Percentiles rank a stretch among this genome's conserved stretches.
phyloP scores from a whole-genome alignment of 2,113 vertebrate species.

The Taurulus bubalis region DNA sequence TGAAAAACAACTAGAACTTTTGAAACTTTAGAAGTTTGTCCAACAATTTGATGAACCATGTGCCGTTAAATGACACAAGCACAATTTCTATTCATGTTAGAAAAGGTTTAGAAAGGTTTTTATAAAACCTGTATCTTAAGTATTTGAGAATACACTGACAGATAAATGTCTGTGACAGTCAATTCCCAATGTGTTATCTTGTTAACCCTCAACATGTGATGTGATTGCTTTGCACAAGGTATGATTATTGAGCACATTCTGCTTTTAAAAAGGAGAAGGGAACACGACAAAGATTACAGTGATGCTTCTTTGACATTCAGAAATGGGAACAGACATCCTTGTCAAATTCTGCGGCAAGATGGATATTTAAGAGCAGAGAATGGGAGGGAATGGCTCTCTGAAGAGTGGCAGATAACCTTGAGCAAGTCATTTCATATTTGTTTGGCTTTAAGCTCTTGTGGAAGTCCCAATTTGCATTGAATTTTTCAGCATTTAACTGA shows the following conservation, averaged over 20 bases:
- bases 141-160: constrained; percentile 17
- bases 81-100: neutral
- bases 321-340: constrained; percentile 24
- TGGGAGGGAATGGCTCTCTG: constrained; percentile 14
- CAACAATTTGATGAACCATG: neutral
- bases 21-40: neutral
- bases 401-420: constrained; percentile 48
- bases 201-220: neutral
- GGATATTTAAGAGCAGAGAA: constrained; percentile 23
- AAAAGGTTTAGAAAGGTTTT: too few species aligned
- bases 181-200: constrained; percentile 39
- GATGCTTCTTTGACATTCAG: constrained; percentile 25
- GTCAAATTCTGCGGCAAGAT: constrained; percentile 15
- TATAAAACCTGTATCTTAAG: neutral
- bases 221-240: constrained; percentile 1
- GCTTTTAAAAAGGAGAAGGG: constrained; percentile 11
- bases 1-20: neutral
- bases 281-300: constrained; percentile 17
- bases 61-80: neutral
- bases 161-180: constrained; percentile 22
- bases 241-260: neutral
- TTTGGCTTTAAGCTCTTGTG: constrained; percentile 1
- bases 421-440: constrained; percentile 43
- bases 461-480: constrained; percentile 21
- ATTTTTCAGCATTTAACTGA: constrained; percentile 13